Evolutionary conservation across 1,140 invertebrate species (phyloP).

Genomic region (Andricus grossulariae): DNA sequence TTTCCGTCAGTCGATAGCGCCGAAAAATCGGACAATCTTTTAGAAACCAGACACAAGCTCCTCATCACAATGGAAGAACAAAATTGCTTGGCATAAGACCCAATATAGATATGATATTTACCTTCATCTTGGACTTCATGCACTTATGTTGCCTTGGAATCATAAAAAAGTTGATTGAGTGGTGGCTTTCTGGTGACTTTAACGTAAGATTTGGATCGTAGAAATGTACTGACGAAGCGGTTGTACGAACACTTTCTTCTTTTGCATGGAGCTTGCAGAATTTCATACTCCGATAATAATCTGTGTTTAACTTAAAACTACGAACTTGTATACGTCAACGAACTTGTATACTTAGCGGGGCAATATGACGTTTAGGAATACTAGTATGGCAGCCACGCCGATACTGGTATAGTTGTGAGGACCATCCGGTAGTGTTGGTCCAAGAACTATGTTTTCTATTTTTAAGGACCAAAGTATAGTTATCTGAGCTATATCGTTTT

Average conservation of each 20-base stretch:
- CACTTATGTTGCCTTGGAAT: slow-evolving; percentile 20
- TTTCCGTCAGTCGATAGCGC: background rate
- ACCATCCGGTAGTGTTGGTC: too few relatives aligned
- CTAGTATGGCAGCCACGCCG: too few relatives aligned
- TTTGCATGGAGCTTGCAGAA: slow-evolving; percentile 32
- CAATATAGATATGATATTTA: slow-evolving; percentile 1
- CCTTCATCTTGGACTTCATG: slow-evolving; percentile 32
- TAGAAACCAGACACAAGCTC: slow-evolving; percentile 4
- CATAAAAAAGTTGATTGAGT: slow-evolving; percentile 20
- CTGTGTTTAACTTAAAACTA: slow-evolving; percentile 27
- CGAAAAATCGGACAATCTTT: slow-evolving; percentile 30
- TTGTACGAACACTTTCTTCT: slow-evolving; percentile 39
- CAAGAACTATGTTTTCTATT: too few relatives aligned
- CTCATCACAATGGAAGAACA: slow-evolving; percentile 20
- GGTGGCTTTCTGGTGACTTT: background rate
- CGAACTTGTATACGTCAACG: too few relatives aligned
- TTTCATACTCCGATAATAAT: slow-evolving; percentile 33
- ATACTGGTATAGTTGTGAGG: too few relatives aligned
- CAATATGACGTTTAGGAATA: too few relatives aligned
- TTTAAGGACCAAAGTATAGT: too few relatives aligned
- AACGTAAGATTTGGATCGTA: slow-evolving; percentile 19
- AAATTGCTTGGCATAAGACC: slow-evolving; percentile 8
- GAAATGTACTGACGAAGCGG: slow-evolving; percentile 7
- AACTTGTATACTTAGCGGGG: too few relatives aligned
- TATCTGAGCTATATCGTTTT: too few relatives aligned